phyloP scores from a whole-genome alignment of 2,888 invertebrate genomes.

The Neoaliturus tenellus region DNA sequence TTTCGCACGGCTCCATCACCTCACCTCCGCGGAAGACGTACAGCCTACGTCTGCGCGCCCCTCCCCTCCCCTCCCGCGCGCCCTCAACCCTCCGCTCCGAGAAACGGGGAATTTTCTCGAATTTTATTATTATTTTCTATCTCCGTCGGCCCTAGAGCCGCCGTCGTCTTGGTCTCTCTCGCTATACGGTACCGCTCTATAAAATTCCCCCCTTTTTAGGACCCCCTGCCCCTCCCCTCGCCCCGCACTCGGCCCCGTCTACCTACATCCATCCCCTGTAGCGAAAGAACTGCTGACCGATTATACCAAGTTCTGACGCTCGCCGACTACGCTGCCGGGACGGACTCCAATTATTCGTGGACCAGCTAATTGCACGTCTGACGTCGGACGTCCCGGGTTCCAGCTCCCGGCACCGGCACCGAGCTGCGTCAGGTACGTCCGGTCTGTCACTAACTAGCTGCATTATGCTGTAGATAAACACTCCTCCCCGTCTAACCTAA shows the following conservation, averaged over 20 bases:
- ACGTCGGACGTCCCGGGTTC: too few relatives aligned
- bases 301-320: conserved; percentile 57
- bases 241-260: conserved; percentile 64
- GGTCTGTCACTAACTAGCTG: neutral
- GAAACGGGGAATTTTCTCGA: conserved; percentile 58
- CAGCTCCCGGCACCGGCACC: too few relatives aligned
- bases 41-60: conserved; percentile 57
- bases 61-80: neutral
- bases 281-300: conserved; percentile 60
- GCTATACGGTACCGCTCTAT: conserved; percentile 54
- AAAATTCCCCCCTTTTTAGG: conserved; percentile 57
- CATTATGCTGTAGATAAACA: neutral
- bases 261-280: conserved; percentile 61
- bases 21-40: conserved; percentile 48
- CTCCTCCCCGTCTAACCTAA: neutral
- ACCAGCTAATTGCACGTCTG: conserved; percentile 18
- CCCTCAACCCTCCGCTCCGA: conserved; percentile 49
- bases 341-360: conserved; percentile 11
- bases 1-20: conserved; percentile 55
- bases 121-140: conserved; percentile 60
- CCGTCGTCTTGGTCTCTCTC: conserved; percentile 50
- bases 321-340: conserved; percentile 2
- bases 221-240: conserved; percentile 42
- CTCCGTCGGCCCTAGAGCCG: conserved; percentile 53
- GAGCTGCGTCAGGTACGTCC: conserved; percentile 45